A percentile compares a stretch with the other conserved stretches of the same genome.
Conservation (phyloP, 2,113 vertebrate genomes). For the Alectura lathami region DNA sequence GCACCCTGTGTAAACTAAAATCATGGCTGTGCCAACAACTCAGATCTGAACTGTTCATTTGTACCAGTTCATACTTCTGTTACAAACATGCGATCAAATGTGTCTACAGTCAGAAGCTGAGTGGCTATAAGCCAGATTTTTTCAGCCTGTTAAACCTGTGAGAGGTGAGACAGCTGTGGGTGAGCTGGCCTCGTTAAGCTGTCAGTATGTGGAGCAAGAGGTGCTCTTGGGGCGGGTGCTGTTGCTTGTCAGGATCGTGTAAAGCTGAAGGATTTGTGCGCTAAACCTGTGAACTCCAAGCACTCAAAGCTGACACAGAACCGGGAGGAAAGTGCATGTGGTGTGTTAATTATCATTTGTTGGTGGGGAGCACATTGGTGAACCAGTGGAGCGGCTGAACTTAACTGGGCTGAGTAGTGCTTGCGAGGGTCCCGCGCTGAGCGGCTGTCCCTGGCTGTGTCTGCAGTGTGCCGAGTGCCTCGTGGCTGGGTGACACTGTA, state of each 20-base stretch:
- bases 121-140: background rate
- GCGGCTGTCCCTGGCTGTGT: background rate
- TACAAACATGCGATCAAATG: background rate
- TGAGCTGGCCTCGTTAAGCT: background rate
- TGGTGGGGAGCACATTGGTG: background rate
- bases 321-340: background rate
- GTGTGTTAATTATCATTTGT: background rate
- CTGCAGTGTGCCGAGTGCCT: background rate
- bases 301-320: background rate
- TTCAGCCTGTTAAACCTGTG: background rate
- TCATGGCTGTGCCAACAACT: background rate
- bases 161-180: background rate
- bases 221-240: background rate
- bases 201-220: background rate
- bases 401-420: background rate
- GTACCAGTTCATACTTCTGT: background rate
- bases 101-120: background rate
- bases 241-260: background rate
- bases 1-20: background rate
- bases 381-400: background rate
- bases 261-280: slow-evolving; percentile 45
- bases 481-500: background rate
- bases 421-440: background rate
- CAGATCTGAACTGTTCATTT: background rate
- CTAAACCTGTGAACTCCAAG: slow-evolving; percentile 18